A percentile compares a stretch with the other conserved stretches of the same genome.
Conservation (phyloP, 2,888 invertebrate species). For the Chloroclysta siterata region DNA sequence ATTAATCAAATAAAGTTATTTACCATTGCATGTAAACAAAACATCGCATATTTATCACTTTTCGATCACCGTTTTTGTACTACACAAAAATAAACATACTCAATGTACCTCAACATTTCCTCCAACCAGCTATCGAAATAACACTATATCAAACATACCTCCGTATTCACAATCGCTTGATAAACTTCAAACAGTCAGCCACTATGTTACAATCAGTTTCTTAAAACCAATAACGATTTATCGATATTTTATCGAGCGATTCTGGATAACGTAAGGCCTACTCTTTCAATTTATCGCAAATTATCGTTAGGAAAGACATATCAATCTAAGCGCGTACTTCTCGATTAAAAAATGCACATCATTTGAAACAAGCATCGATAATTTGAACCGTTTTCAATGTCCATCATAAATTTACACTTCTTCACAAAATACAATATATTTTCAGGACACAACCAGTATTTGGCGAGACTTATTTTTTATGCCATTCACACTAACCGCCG, state of each 20-base stretch:
- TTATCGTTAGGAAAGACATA: not conserved
- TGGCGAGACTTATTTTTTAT: slow-evolving; percentile 30
- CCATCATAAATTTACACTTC: not conserved
- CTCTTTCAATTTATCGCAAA: not conserved
- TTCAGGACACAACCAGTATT: slow-evolving; percentile 29
- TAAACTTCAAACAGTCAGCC: too few species aligned
- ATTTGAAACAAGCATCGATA: not conserved
- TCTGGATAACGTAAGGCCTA: not conserved
- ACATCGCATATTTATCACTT: slow-evolving; percentile 35
- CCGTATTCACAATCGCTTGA: too few species aligned
- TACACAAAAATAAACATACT: slow-evolving; percentile 45
- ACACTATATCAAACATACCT: too few species aligned
- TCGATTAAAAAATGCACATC: not conserved
- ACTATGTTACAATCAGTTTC: too few species aligned
- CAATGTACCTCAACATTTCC: slow-evolving; percentile 18
- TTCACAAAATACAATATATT: not conserved
- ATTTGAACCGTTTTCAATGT: not conserved
- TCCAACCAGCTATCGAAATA: not conserved
- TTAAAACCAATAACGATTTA: not conserved
- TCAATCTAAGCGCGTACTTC: not conserved
- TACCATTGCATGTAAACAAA: slow-evolving; percentile 15
- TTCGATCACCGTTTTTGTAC: slow-evolving; percentile 51
- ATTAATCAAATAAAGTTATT: slow-evolving; percentile 19
- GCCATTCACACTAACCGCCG: not conserved
- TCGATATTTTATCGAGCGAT: not conserved